Conservation (phyloP, 2,797 vertebrate genomes). For the Melanogrammus aeglefinus region DNA sequence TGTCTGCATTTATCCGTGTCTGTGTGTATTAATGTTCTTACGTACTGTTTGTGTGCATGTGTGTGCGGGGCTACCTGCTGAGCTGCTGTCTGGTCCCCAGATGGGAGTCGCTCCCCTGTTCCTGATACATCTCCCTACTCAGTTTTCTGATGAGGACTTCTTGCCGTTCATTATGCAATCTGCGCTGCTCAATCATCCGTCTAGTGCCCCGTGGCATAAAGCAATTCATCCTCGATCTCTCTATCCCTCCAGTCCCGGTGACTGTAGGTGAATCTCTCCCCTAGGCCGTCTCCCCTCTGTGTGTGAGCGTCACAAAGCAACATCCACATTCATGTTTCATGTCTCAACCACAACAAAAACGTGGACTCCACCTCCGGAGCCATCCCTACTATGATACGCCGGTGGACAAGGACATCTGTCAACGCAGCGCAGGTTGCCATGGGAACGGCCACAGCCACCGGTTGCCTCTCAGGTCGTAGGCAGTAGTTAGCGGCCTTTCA, state of each 20-base stretch:
- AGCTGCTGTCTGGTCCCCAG: slow-evolving; percentile 29
- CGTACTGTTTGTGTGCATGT: slow-evolving; percentile 6
- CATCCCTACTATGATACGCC: neutral
- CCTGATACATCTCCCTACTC: neutral
- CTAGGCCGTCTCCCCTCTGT: neutral
- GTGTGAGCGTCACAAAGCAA: neutral
- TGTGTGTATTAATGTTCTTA: slow-evolving; percentile 12
- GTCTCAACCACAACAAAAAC: neutral
- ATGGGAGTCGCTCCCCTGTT: slow-evolving; percentile 17
- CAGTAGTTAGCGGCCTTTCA: too few relatives aligned
- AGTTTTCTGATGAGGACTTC: neutral
- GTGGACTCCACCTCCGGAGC: neutral
- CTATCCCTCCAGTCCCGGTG: neutral
- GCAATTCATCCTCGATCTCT: slow-evolving; percentile 36
- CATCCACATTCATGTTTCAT: neutral
- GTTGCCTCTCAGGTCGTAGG: too few relatives aligned
- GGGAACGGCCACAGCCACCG: too few relatives aligned
- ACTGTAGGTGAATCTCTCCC: neutral
- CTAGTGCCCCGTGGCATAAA: slow-evolving; percentile 28
- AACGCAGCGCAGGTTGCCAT: too few relatives aligned
- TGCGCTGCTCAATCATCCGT: slow-evolving; percentile 11
- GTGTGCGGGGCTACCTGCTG: slow-evolving; percentile 46
- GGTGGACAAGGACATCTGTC: too few relatives aligned
- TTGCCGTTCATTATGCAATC: neutral
- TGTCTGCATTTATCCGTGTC: slow-evolving; percentile 7